Base-by-base conservation (phyloP, 2,797 vertebrate genomes). In the Acanthurus tractus region DNA sequence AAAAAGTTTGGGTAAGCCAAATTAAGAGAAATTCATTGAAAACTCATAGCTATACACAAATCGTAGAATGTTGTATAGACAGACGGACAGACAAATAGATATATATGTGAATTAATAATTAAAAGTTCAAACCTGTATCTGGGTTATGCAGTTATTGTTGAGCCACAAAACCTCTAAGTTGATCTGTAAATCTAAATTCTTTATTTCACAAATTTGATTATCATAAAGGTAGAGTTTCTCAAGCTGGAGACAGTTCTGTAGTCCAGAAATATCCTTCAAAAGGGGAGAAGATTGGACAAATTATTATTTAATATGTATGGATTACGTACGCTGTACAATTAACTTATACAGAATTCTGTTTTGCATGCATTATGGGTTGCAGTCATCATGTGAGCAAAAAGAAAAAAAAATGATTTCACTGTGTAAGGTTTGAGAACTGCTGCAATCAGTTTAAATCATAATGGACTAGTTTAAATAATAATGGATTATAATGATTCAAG, bases 211-310 rank as follows among this genome's bases (percentile, higher is more conserved):
- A 84, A 97, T 97, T 74, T 94, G 91, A 91, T 95, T 98, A 79
- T 95, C 94, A 86, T 96, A 97, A 44, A 96, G 94, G 89, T 93
- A 96, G 36, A 97, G 82, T 78, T 95, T 97, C 92, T 95, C 86
- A 64, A 97, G 90, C 81, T 95, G 80, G 44, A 54, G 74, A 84
- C 94, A 96, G 67, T 93, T 89, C 50, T 96, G 86, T 66, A 97
- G 91, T 70, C 92, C 94, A 74, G 85, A 89, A 85, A 96, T 96
- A 85, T 90, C 95, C 95, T 97, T 20, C 36, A 85, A 88, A 67
- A 34, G 6, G 62, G 76, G 4, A 79, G 38, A 77, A 65, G 4
- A 56, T 17, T 4, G 5, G 17, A 59, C 15, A 66, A 25, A 48
- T 73, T 55, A 65, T 36, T 69, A 9, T 44, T 55, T 11, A 12